Evolutionary conservation across 64 coral and sea anemone genomes (phyloP).

Genomic region (Dendronephthya gigantea): DNA sequence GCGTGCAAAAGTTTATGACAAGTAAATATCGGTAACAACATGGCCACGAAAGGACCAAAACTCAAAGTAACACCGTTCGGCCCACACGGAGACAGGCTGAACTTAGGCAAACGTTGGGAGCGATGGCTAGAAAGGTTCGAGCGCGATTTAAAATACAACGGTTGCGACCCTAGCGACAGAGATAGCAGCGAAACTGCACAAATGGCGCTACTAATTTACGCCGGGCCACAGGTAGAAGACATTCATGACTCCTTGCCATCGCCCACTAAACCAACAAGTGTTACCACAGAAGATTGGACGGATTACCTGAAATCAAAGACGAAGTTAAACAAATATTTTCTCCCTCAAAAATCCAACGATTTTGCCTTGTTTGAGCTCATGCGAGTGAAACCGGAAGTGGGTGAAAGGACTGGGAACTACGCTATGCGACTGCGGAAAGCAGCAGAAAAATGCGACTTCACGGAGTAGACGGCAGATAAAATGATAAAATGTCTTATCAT

Average conservation of each 20-base stretch:
- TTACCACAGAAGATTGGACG: not conserved
- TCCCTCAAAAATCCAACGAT: conserved; percentile 7
- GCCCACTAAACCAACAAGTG: not conserved
- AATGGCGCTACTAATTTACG: conserved; percentile 15
- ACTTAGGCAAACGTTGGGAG: conserved; percentile 5
- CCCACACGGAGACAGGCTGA: not conserved
- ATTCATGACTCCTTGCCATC: conserved; percentile 5
- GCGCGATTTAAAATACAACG: not conserved
- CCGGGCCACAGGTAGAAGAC: conserved; percentile 6
- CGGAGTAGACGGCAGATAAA: not conserved
- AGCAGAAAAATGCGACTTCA: conserved; percentile 4
- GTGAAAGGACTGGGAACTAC: not conserved
- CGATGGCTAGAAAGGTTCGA: conserved; percentile 5
- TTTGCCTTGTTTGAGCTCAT: conserved; percentile 1
- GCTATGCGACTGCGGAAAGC: not conserved
- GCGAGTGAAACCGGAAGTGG: conserved; percentile 6
- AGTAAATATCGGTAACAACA: not conserved
- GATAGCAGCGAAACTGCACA: not conserved
- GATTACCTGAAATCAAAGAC: not conserved
- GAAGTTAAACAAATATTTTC: not conserved
- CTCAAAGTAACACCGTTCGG: conserved; percentile 3
- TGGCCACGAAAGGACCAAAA: conserved; percentile 12
- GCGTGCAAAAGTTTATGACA: not conserved
- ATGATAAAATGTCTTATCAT: conserved; percentile 6
- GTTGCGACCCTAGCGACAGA: not conserved